Conservation (phyloP, 2,888 invertebrate species). For the Zelleria hepariella region DNA sequence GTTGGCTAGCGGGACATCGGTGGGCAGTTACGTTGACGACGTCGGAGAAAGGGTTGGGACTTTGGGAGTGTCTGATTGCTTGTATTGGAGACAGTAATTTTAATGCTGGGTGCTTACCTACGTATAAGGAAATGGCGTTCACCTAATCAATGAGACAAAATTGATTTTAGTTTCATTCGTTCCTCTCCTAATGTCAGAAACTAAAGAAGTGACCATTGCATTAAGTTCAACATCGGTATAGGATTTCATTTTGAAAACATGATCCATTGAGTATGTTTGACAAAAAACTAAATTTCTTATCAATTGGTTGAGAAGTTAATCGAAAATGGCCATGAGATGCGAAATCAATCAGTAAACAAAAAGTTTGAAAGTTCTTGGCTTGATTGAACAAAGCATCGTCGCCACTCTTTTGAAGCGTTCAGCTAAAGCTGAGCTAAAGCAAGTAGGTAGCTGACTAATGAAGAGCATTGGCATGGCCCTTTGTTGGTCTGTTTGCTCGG, state of each 20-base stretch:
- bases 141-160: background rate
- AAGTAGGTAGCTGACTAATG: constrained; percentile 50
- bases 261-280: too few relatives aligned
- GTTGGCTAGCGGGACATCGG: constrained; percentile 6
- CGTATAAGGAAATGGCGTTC: background rate
- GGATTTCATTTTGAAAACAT: too few relatives aligned
- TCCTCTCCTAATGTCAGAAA: too few relatives aligned
- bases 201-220: too few relatives aligned
- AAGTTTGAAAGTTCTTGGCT: background rate
- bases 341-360: background rate
- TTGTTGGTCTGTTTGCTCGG: constrained; percentile 2
- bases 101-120: background rate
- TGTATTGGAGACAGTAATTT: background rate
- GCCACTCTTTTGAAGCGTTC: constrained; percentile 15
- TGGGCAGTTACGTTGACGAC: background rate
- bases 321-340: background rate
- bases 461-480: constrained; percentile 19
- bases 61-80: background rate
- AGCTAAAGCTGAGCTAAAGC: constrained; percentile 20
- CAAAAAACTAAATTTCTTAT: too few relatives aligned
- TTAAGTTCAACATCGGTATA: too few relatives aligned
- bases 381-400: background rate
- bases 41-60: background rate
- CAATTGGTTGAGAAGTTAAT: too few relatives aligned
- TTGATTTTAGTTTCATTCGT: too few relatives aligned